phyloP scores from a whole-genome alignment of 2,113 vertebrate species.

The Dryoscopus gambensis region DNA sequence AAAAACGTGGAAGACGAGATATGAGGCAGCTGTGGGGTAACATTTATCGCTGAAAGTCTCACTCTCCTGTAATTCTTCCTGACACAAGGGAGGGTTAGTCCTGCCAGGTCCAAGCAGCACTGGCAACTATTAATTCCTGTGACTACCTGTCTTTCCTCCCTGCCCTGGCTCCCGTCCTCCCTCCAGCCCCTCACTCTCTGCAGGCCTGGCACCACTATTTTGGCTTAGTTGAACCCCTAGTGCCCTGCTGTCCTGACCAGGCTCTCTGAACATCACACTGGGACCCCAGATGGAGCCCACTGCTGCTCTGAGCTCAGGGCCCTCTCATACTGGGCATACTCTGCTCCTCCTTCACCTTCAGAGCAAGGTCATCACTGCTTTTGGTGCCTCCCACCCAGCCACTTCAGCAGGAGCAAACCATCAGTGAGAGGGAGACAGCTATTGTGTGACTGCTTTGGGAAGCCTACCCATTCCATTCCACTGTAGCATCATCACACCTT shows the following conservation, averaged over 20 bases:
- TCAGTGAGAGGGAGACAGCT: neutral
- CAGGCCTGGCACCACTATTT: neutral
- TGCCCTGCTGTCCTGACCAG: neutral
- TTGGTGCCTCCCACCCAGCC: neutral
- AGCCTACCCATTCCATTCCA: neutral
- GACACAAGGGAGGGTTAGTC: neutral
- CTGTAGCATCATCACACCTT: neutral
- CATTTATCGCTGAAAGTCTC: neutral
- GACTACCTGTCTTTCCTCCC: neutral
- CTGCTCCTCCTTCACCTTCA: neutral
- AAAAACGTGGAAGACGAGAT: neutral
- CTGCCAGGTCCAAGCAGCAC: neutral
- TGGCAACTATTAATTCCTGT: neutral
- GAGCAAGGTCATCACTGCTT: neutral
- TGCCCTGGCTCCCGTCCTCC: neutral
- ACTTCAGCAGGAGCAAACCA: neutral
- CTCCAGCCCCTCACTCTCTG: neutral
- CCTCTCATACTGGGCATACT: neutral
- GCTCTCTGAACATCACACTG: neutral
- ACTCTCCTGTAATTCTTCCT: neutral
- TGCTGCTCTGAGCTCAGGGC: neutral
- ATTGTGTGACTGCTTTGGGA: neutral
- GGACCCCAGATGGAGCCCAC: neutral
- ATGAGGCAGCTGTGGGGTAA: rapidly evolving
- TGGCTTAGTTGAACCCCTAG: neutral